Conservation (phyloP, 35 echinoderm and acorn worm genomes). For the Lytechinus variegatus region DNA sequence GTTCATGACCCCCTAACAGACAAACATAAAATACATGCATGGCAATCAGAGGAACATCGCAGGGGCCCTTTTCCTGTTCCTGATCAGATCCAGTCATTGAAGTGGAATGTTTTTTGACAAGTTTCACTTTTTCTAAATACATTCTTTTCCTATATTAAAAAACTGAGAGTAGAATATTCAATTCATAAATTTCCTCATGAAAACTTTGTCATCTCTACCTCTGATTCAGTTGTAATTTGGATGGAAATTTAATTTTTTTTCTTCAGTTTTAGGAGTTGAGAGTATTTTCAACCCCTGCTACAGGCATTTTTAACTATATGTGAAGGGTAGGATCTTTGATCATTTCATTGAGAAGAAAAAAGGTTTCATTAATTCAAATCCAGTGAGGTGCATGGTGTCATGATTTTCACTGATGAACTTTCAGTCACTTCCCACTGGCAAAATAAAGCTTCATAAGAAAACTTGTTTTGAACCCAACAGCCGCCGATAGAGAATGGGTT, state of each 20-base stretch:
- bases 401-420: too few relatives aligned
- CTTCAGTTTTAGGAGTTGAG: neutral
- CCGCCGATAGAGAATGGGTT: too few relatives aligned
- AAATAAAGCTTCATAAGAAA: too few relatives aligned
- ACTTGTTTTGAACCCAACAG: too few relatives aligned
- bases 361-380: too few relatives aligned
- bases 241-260: neutral
- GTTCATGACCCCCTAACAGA: neutral
- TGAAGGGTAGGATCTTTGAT: too few relatives aligned
- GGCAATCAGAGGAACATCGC: neutral
- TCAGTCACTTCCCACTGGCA: too few relatives aligned
- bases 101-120: neutral
- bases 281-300: too few relatives aligned
- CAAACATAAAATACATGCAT: neutral
- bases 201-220: neutral
- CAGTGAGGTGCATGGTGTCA: too few relatives aligned
- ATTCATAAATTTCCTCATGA: neutral
- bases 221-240: neutral
- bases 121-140: neutral
- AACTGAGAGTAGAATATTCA: neutral
- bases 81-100: neutral
- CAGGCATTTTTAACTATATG: too few relatives aligned
- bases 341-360: too few relatives aligned
- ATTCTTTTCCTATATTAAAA: neutral
- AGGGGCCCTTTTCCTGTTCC: conserved; percentile 4